Conservation (phyloP, 2,888 invertebrate species). For the Xestia xanthographa region DNA sequence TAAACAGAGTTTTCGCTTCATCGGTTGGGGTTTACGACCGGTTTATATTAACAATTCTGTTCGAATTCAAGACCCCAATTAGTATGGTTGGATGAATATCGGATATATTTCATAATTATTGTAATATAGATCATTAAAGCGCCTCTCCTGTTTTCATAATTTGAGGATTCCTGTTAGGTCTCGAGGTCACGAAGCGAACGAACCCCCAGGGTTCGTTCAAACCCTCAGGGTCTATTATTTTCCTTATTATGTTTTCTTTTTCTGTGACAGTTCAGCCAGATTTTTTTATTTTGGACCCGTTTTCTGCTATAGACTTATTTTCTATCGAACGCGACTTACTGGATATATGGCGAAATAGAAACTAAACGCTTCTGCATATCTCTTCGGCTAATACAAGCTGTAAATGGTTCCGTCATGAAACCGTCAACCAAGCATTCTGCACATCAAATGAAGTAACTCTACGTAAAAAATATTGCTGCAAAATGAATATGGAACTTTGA, state of each 20-base stretch:
- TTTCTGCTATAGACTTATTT: not conserved
- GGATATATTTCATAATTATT: not conserved
- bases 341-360: not conserved
- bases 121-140: not conserved
- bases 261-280: not conserved
- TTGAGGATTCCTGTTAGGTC: not conserved
- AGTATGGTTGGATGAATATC: not conserved
- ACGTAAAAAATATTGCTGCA: too few species aligned
- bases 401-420: too few species aligned
- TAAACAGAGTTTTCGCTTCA: not conserved
- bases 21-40: not conserved
- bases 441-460: too few species aligned
- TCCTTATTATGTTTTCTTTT: not conserved
- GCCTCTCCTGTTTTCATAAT: not conserved
- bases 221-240: not conserved
- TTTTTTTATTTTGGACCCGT: not conserved
- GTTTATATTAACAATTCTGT: not conserved
- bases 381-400: too few species aligned
- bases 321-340: not conserved
- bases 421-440: too few species aligned
- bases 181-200: not conserved
- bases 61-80: conserved; percentile 2
- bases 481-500: too few species aligned
- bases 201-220: not conserved
- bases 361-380: not conserved